These are phyloP conservation scores for Cinclus cinclus DNA, from an alignment of 2,113 vertebrate genomes.

Conservation along the genomic window DNA sequence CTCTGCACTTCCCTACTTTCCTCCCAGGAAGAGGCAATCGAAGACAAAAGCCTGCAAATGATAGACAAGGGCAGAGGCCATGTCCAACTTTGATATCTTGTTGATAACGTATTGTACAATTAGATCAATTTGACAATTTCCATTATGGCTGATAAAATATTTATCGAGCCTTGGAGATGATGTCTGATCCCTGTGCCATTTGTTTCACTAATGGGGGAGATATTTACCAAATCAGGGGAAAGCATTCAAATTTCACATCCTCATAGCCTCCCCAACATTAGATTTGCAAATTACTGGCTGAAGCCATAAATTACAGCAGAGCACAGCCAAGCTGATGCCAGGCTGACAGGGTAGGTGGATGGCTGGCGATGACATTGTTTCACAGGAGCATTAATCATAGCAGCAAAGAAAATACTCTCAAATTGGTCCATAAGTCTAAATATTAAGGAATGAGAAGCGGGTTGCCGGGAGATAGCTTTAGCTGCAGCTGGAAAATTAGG, in stretches of 20 bases:
- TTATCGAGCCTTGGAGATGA: conserved; percentile 95
- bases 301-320: conserved; percentile 88
- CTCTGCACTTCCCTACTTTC: not conserved
- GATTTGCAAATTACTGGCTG: conserved; percentile 91
- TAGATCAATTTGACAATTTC: conserved; percentile 98
- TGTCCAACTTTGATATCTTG: conserved; percentile 80
- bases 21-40: conserved; percentile 45
- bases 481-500: conserved; percentile 68
- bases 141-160: conserved; percentile 99
- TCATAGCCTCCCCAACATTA: conserved; percentile 83
- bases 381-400: conserved; percentile 89
- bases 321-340: conserved; percentile 77
- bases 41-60: conserved; percentile 60
- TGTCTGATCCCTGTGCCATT: conserved; percentile 90
- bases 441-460: conserved; percentile 76
- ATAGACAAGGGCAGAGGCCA: conserved; percentile 80
- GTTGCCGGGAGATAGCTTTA: conserved; percentile 64
- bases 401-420: conserved; percentile 80
- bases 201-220: conserved; percentile 89
- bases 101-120: conserved; percentile 97
- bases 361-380: conserved; percentile 85
- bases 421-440: conserved; percentile 90
- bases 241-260: conserved; percentile 74
- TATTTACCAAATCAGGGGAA: conserved; percentile 75
- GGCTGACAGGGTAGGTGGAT: conserved; percentile 81